Base-by-base conservation (phyloP, 2,797 vertebrate species). In the Tauraco hartlaubi region DNA sequence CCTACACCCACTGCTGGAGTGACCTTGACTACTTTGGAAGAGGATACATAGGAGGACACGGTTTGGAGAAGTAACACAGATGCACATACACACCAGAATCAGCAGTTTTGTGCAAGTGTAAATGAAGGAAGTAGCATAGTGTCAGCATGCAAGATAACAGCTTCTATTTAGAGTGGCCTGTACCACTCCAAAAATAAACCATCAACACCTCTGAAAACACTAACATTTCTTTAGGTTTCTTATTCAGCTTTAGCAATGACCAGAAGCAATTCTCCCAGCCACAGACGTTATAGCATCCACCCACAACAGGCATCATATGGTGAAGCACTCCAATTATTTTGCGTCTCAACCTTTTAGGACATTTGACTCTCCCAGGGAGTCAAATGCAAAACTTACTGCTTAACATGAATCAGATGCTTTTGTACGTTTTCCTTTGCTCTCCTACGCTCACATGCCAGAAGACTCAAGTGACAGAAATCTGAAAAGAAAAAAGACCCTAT, bases 341-440 rank as follows among this genome's bases (percentile, higher is more conserved):
- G 41, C 23, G 3, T 44, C 58, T 75, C 63, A 29, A 1, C 7
- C 20, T 93, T 78, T 64, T 23, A 77, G 63, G 69, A 41, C 33
- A 67, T 90, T 33, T 49, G 71, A 84, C 83, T 78, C 62, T 85
- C 59, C 46, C n/a, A 6, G 12, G 11, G 25, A 92, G 79, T 72
- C 82, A 88, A 90, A 86, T 39, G 61, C 28, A 72, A 92, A 90
- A 78, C 37, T 68, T 62, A 69, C 35, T 84, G 73, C 88, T 90
- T 86, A 90, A 90, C 28, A 78, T 28, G 18, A 94, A 82, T 41
- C 73, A 81, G 66, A 75, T 52, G 44, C 25, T 85, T 92, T 80
- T 56, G 54, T 41, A 78, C 0, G 0, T 62, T 90, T 84, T 78
- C 2, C 0, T 91, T 83, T 77, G 37, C 46, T 75, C 48, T 62